Evolutionary conservation across 1,140 invertebrate species (phyloP).

Genomic region (Drosophila jambulina): DNA sequence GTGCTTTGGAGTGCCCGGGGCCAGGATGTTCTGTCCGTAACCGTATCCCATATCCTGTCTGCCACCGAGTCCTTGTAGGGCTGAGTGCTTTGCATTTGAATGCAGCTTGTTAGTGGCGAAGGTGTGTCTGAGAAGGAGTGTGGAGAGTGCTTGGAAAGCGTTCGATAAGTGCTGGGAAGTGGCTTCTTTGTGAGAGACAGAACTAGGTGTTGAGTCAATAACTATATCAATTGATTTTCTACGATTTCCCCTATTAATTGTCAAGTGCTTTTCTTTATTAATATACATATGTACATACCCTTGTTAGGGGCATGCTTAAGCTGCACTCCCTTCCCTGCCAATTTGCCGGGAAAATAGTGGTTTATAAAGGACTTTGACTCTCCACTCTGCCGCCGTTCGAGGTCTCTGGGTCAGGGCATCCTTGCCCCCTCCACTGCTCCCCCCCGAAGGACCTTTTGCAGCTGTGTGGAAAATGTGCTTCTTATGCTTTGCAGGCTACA

Average conservation of each 20-base stretch:
- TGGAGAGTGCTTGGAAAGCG: background rate
- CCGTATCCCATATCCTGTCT: conserved; percentile 5
- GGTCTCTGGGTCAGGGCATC: conserved; percentile 18
- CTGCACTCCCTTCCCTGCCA: background rate
- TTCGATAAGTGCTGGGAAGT: background rate
- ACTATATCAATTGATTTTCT: background rate
- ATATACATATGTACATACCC: too few species aligned
- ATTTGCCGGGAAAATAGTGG: background rate
- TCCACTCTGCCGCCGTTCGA: background rate
- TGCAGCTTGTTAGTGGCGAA: conserved; percentile 28
- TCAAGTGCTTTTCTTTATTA: background rate
- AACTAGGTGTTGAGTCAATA: background rate
- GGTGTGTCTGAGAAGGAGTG: background rate
- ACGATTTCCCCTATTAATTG: background rate
- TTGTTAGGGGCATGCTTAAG: too few species aligned
- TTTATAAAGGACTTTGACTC: conserved; percentile 1
- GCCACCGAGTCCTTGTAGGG: background rate
- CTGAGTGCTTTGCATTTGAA: conserved; percentile 32
- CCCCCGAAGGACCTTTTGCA: conserved; percentile 12
- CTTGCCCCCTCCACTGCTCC: background rate
- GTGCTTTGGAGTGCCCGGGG: conserved; percentile 4
- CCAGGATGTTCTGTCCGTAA: background rate
- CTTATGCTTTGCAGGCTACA: conserved; percentile 38
- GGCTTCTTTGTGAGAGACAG: background rate
- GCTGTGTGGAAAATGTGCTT: conserved; percentile 25